Conservation (phyloP, 2,888 invertebrate species). For the Coleophora deauratella region DNA sequence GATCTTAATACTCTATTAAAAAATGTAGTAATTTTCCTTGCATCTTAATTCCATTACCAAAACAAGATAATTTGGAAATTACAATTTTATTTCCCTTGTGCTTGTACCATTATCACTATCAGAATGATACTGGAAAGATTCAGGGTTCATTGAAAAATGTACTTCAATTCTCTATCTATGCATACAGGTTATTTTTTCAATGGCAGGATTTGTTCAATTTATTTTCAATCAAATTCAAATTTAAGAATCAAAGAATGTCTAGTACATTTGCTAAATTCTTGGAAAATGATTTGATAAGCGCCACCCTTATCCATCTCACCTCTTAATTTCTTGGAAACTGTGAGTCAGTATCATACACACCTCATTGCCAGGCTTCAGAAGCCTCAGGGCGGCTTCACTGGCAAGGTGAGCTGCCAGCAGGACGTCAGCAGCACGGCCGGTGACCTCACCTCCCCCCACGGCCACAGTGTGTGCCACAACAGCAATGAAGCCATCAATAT, state of each 20-base stretch:
- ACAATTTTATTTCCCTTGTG: conserved; percentile 22
- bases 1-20: too few species aligned
- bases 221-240: too few species aligned
- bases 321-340: too few species aligned
- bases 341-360: conserved; percentile 46
- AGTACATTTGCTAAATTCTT: too few species aligned
- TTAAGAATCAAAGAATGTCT: too few species aligned
- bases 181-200: too few species aligned
- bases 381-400: conserved; percentile 94
- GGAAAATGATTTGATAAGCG: too few species aligned
- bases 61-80: neutral
- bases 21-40: conserved; percentile 1
- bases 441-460: conserved; percentile 85
- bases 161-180: neutral
- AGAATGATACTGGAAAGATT: conserved; percentile 24
- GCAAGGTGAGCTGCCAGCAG: conserved; percentile 96
- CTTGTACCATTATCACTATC: conserved; percentile 24
- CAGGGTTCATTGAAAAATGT: conserved; percentile 14
- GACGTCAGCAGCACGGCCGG: conserved; percentile 94
- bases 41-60: neutral
- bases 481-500: conserved; percentile 99
- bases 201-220: too few species aligned
- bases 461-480: conserved; percentile 97
- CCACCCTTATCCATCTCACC: too few species aligned
- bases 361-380: conserved; percentile 93